These are phyloP conservation scores for Eurystomus gularis DNA, from an alignment of 2,113 vertebrate species.

Conservation along the genomic window DNA sequence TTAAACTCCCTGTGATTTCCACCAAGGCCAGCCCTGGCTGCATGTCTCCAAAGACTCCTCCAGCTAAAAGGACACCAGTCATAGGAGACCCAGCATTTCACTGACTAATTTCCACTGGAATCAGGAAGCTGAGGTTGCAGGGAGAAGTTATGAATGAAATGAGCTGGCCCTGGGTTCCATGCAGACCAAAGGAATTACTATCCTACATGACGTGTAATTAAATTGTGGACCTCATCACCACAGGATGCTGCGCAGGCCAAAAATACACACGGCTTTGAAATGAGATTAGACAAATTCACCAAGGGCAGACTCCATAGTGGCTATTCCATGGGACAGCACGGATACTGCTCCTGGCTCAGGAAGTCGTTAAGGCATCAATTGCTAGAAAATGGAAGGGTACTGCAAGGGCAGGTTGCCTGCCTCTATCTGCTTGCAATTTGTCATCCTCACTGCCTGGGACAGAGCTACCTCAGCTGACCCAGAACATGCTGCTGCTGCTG, in stretches of 20 bases:
- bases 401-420: neutral
- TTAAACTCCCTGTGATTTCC: neutral
- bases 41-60: neutral
- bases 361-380: neutral
- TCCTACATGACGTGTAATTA: neutral
- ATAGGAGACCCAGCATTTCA: neutral
- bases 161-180: neutral
- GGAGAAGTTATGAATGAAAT: slow-evolving; percentile 57
- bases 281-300: slow-evolving; percentile 17
- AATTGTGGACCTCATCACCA: slow-evolving; percentile 1
- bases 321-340: neutral
- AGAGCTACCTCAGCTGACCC: neutral
- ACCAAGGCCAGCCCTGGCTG: neutral
- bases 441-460: neutral
- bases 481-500: neutral
- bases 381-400: neutral
- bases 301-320: neutral
- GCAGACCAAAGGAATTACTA: slow-evolving; percentile 26
- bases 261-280: slow-evolving; percentile 45
- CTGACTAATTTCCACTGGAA: slow-evolving; percentile 44
- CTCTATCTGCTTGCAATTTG: neutral
- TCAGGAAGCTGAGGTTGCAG: slow-evolving; percentile 54
- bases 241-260: neutral
- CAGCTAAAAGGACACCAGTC: neutral
- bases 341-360: neutral